phyloP scores from a whole-genome alignment of 2,797 vertebrate species.

The Mormyrus hasselquistii region DNA sequence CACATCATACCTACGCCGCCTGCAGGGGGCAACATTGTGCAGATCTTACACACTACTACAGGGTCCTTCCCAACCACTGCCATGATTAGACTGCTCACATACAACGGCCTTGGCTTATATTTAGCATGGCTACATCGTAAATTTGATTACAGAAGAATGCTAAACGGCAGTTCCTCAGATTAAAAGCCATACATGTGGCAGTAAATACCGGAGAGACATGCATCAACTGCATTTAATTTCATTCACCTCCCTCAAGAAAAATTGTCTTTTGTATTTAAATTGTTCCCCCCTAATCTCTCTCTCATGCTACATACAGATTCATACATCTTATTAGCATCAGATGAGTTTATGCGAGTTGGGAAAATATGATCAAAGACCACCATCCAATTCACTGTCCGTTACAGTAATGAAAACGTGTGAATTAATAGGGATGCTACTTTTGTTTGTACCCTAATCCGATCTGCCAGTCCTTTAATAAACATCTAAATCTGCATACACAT shows the following conservation, averaged over 20 bases:
- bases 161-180: not conserved
- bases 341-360: not conserved
- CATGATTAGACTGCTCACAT: not conserved
- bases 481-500: not conserved
- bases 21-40: conserved; percentile 36
- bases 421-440: not conserved
- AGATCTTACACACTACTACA: not conserved
- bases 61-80: not conserved
- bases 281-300: not conserved
- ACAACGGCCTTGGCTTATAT: not conserved
- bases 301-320: not conserved
- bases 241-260: not conserved
- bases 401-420: not conserved
- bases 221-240: not conserved
- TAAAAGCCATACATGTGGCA: not conserved
- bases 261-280: not conserved
- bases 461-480: not conserved
- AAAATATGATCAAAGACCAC: not conserved
- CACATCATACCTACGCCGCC: conserved; percentile 85
- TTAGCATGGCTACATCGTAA: not conserved
- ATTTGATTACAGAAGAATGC: not conserved
- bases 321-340: not conserved
- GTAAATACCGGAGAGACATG: not conserved
- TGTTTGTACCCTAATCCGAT: not conserved
- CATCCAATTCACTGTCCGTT: not conserved